phyloP scores from a whole-genome alignment of 2,113 vertebrate genomes.

The Myotis davidii region DNA sequence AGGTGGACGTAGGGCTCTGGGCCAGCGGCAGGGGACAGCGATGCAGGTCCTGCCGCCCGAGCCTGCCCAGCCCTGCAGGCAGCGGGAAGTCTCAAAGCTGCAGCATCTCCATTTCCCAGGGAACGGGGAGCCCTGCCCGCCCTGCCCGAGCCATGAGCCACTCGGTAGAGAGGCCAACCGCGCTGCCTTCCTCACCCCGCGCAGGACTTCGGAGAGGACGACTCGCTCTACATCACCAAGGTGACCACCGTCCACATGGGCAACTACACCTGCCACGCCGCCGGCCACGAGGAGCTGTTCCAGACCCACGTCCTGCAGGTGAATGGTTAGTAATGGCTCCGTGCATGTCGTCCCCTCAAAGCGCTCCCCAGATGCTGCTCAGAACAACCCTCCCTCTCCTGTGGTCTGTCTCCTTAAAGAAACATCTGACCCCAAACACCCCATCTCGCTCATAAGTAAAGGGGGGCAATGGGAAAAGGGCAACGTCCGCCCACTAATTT shows the following conservation, averaged over 20 bases:
- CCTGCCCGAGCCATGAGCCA: neutral
- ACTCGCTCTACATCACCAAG: conserved; percentile 98
- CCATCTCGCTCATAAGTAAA: neutral
- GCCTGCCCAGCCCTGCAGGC: neutral
- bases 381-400: neutral
- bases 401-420: neutral
- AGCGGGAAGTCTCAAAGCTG: neutral
- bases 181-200: conserved; percentile 70
- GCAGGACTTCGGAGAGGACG: conserved; percentile 97
- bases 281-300: conserved; percentile 94
- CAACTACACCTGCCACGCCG: conserved; percentile 97
- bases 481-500: too few species aligned
- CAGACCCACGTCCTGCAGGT: conserved; percentile 99
- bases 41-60: accelerated
- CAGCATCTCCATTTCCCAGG: neutral
- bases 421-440: neutral
- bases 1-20: accelerated
- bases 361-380: neutral
- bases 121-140: neutral
- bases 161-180: conserved; percentile 57
- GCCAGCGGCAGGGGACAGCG: accelerated
- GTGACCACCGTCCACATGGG: conserved; percentile 98
- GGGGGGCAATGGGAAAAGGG: neutral
- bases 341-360: conserved; percentile 79
- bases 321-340: conserved; percentile 96